Evolutionary conservation across 2,888 invertebrate genomes (phyloP).

Genomic region (Bombylius discolor): DNA sequence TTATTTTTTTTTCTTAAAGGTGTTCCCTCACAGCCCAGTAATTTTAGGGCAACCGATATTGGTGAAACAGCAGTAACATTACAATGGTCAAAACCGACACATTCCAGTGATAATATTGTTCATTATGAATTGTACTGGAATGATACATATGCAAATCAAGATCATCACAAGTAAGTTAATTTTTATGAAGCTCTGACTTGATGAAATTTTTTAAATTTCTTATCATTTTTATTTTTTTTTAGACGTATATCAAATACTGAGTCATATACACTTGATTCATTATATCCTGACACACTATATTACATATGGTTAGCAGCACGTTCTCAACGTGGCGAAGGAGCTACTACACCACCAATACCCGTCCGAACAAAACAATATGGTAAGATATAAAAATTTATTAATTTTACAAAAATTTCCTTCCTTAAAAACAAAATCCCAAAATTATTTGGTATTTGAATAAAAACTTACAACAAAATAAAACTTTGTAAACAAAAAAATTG

Average conservation of each 20-base stretch:
- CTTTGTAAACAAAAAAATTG: neutral
- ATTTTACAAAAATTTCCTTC: neutral
- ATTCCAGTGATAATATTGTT: constrained; percentile 83
- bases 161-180: constrained; percentile 57
- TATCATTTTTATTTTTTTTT: neutral
- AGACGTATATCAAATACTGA: constrained; percentile 70
- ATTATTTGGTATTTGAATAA: neutral
- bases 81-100: constrained; percentile 84
- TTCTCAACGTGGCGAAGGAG: constrained; percentile 87
- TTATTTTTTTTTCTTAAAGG: constrained; percentile 39
- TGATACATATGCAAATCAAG: constrained; percentile 84
- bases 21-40: constrained; percentile 92
- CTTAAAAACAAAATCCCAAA: neutral
- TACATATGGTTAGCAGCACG: constrained; percentile 94
- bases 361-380: constrained; percentile 96
- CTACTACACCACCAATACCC: constrained; percentile 85
- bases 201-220: neutral
- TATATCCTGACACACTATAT: constrained; percentile 93
- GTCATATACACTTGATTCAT: constrained; percentile 69
- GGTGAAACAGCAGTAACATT: constrained; percentile 85
- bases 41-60: constrained; percentile 71
- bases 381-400: constrained; percentile 45
- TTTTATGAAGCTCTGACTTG: too few relatives aligned
- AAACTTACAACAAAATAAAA: neutral
- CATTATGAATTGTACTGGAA: constrained; percentile 97